Evolutionary conservation across 2,113 vertebrate genomes (phyloP).

Genomic region (Nesogale talazaci): DNA sequence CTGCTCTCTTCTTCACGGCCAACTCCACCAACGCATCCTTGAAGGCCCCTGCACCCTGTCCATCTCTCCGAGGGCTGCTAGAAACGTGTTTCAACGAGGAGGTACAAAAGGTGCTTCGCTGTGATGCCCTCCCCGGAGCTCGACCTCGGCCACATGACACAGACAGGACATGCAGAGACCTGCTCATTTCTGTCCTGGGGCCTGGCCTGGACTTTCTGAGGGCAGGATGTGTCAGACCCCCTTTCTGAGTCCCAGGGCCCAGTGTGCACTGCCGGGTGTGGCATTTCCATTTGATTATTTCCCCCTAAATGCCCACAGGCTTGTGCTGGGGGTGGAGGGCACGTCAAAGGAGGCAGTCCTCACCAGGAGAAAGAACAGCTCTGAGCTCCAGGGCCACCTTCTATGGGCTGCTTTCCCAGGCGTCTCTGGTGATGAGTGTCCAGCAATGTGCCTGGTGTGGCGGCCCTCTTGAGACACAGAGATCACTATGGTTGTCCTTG

Average conservation of each 20-base stretch:
- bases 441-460: background rate
- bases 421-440: background rate
- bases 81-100: background rate
- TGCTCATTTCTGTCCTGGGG: background rate
- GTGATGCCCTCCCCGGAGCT: background rate
- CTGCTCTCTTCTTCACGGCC: background rate
- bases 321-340: background rate
- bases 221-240: too few relatives aligned
- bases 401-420: background rate
- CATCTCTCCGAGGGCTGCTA: constrained; percentile 22
- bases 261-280: background rate
- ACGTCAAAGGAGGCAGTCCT: background rate
- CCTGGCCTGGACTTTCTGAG: background rate
- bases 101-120: constrained; percentile 36
- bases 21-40: background rate
- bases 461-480: background rate
- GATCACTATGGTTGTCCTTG: background rate
- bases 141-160: background rate
- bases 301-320: background rate
- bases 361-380: background rate
- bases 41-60: background rate
- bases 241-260: background rate
- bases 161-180: background rate
- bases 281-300: background rate
- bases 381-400: background rate